Evolutionary conservation across 2,797 vertebrate genomes (phyloP).

Genomic region (Syngnathus acus): DNA sequence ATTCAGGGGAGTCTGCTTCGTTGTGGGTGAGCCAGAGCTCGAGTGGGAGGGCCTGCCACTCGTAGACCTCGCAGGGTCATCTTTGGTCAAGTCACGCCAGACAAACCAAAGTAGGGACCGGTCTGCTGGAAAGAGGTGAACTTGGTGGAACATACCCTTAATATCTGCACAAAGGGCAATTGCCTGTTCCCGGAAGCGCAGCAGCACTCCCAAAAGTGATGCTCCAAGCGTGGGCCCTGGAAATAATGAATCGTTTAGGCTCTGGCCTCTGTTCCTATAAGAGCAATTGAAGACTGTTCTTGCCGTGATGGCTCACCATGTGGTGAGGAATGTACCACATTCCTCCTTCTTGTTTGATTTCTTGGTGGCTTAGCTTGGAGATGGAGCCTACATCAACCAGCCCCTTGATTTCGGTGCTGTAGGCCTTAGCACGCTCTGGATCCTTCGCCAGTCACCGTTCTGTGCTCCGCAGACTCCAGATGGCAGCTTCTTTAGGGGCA

Average conservation of each 20-base stretch:
- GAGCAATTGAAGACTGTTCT: background rate
- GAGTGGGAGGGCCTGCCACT: background rate
- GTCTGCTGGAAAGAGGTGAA: background rate
- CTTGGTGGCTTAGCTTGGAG: background rate
- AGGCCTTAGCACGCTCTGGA: background rate
- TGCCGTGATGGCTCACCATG: background rate
- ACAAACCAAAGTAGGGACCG: background rate
- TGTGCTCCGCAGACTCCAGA: background rate
- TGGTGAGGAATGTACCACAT: background rate
- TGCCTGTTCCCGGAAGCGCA: no score
- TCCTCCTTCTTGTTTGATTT: background rate
- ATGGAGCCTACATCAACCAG: background rate
- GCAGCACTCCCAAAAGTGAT: background rate
- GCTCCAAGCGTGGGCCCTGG: background rate
- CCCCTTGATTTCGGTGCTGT: background rate
- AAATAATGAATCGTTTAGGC: background rate
- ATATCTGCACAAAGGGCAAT: background rate
- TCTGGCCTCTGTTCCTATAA: background rate
- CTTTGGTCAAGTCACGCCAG: background rate
- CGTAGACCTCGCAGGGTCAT: background rate
- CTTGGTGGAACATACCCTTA: background rate
- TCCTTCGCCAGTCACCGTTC: background rate
- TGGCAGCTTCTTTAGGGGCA: background rate
- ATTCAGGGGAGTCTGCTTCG: background rate
- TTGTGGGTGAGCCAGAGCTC: constrained; percentile 1